A percentile compares a stretch with the other conserved stretches of the same genome.
phyloP scores from a whole-genome alignment of 2,797 vertebrate species.

The Taenioides sp. region DNA sequence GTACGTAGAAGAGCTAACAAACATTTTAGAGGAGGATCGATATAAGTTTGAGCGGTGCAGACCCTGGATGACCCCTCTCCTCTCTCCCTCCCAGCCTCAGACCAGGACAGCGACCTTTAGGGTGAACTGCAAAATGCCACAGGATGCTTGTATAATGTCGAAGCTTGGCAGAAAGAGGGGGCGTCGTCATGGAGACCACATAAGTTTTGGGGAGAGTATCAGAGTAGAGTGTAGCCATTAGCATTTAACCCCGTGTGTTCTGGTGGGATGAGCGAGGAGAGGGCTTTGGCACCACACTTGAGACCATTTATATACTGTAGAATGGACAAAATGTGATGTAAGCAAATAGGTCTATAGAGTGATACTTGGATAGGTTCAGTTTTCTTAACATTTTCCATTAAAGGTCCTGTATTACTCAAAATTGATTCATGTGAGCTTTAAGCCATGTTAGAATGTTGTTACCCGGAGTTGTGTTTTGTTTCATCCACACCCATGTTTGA shows the following conservation, averaged over 20 bases:
- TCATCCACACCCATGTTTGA: too few relatives aligned
- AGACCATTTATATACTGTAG: neutral
- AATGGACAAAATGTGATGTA: too few relatives aligned
- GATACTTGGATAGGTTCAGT: too few relatives aligned
- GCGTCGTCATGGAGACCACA: conserved; percentile 18
- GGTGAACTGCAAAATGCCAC: conserved; percentile 54
- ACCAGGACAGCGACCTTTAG: conserved; percentile 46
- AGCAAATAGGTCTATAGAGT: too few relatives aligned
- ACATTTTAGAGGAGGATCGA: conserved; percentile 47
- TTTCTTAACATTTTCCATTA: too few relatives aligned
- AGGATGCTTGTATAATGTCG: conserved; percentile 27
- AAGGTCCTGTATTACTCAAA: too few relatives aligned
- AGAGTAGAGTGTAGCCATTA: neutral
- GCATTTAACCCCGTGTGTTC: neutral
- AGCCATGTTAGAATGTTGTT: too few relatives aligned
- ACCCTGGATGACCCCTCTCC: conserved; percentile 22
- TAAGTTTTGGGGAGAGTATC: conserved; percentile 18
- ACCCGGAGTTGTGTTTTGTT: too few relatives aligned
- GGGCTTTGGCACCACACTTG: neutral
- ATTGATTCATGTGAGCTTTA: too few relatives aligned
- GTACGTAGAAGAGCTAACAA: conserved; percentile 28
- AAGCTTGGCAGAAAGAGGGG: neutral
- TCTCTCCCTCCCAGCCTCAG: neutral
- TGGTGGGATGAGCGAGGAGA: neutral
- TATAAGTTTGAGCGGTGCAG: conserved; percentile 22